Conservation (phyloP, 2,113 vertebrate genomes). For the Elaphurus davidianus region DNA sequence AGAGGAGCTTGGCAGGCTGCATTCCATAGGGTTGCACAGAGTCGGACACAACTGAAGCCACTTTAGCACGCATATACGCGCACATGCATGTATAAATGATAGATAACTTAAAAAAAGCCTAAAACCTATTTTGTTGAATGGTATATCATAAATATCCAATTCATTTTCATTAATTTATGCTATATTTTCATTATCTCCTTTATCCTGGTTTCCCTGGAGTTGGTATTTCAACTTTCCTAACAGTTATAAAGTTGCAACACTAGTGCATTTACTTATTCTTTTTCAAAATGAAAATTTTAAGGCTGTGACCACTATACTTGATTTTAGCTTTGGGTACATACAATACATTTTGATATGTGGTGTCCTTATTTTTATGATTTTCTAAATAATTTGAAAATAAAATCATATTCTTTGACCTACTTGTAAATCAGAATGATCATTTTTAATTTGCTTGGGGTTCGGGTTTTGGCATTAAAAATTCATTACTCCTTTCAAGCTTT, state of each 20-base stretch:
- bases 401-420: not conserved
- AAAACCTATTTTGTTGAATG: not conserved
- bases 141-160: not conserved
- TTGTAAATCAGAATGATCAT: not conserved
- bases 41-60: not conserved
- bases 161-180: not conserved
- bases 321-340: not conserved
- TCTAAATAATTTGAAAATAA: not conserved
- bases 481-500: not conserved
- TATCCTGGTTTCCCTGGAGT: not conserved
- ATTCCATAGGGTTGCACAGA: not conserved
- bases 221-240: not conserved
- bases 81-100: not conserved
- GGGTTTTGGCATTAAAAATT: not conserved
- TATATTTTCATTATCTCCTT: not conserved
- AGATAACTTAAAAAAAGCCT: not conserved
- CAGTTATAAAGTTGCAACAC: not conserved
- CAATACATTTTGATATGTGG: not conserved
- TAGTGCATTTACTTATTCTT: not conserved
- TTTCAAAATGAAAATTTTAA: not conserved
- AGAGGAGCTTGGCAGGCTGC: not conserved
- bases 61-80: not conserved
- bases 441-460: not conserved
- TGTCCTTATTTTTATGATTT: conserved; percentile 14
- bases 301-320: not conserved